Base-by-base conservation (phyloP, 2,888 invertebrate genomes). In the Hoplodrina ambigua region DNA sequence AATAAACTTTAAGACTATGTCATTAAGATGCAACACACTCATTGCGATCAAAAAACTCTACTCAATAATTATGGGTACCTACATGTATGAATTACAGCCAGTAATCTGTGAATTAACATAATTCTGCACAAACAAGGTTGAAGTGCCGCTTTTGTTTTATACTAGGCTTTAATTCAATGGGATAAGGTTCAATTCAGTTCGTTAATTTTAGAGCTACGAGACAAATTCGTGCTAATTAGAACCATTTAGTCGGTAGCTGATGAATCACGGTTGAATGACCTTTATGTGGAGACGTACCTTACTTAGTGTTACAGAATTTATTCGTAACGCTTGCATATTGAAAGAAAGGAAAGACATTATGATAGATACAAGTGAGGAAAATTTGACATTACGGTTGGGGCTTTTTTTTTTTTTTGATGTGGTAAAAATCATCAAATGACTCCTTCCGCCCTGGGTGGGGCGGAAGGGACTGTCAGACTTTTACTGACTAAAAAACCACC, bases 151-250 rank as follows among this genome's bases (percentile, higher is more conserved):
- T 2, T 37, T 30, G 25, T 11, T 52, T 0, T 15, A 17, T 1
- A 19, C 0, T 59, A 8, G n/a, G 13, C 60, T 62, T 59, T 82
- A 67, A 53, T 25, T 6, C 10, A 41, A 44, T 0, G 0, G 0
- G 0, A 5, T 64, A 83, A n/a, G 20, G 61, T 61, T 30, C 30
- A 70, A 53, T 76, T 53, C 44, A 8, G 13, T 25, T 30, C 5
- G 17, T 44, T 33, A 20, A n/a, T 44, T 41, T 44, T 44, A 13
- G 19, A 10, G 4, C 8, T 41, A 15, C 0, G 54, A 56, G 57
- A 64, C 63, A 67, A 81, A 81, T 75, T 72, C 49, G 53, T 20
- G 41, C 41, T 58, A 81, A 82, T 82, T 82, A 75, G 67, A 72
- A 66, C 50, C 62, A 69, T 68, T 83, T 72, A 84, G 82, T 69